Evolutionary conservation across 2,113 vertebrate species (phyloP).

Genomic region (Kryptolebias marmoratus): DNA sequence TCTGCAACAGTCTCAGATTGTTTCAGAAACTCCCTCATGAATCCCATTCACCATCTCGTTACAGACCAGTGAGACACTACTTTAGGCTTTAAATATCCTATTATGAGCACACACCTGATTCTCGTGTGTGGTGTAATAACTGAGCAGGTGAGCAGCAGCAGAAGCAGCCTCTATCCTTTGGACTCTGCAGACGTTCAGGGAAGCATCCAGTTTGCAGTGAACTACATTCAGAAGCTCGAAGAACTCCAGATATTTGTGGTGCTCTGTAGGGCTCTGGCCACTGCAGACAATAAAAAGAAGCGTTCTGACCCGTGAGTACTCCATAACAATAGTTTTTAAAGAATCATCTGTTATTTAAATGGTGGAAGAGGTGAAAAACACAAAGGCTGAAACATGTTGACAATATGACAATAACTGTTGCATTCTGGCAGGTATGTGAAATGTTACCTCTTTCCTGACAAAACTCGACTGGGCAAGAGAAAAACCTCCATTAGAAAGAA

Average conservation of each 20-base stretch:
- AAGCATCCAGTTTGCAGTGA: slow-evolving; percentile 89
- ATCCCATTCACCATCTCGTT: too few relatives aligned
- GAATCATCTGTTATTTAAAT: neutral
- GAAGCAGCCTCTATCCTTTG: slow-evolving; percentile 86
- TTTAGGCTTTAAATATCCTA: too few relatives aligned
- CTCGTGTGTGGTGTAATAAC: slow-evolving; percentile 3
- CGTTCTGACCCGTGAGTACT: slow-evolving; percentile 90
- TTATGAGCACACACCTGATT: too few relatives aligned
- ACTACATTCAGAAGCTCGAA: slow-evolving; percentile 88
- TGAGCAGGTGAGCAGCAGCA: slow-evolving; percentile 87
- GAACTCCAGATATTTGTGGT: slow-evolving; percentile 94
- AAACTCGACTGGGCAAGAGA: slow-evolving; percentile 90
- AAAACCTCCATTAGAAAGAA: slow-evolving; percentile 94
- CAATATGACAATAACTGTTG: too few relatives aligned
- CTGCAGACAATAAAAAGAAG: slow-evolving; percentile 87
- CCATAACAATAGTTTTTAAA: slow-evolving; percentile 22
- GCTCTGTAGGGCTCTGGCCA: slow-evolving; percentile 88
- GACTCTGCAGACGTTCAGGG: slow-evolving; percentile 89
- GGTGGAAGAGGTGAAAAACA: neutral
- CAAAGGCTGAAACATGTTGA: neutral
- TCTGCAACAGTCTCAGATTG: too few relatives aligned
- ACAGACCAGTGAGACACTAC: too few relatives aligned
- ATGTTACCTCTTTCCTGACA: slow-evolving; percentile 92
- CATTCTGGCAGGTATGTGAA: slow-evolving; percentile 88
- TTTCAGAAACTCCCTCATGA: too few relatives aligned